Evolutionary conservation across 2,888 invertebrate species (phyloP).

Genomic region (Pollenia griseotomentosa): DNA sequence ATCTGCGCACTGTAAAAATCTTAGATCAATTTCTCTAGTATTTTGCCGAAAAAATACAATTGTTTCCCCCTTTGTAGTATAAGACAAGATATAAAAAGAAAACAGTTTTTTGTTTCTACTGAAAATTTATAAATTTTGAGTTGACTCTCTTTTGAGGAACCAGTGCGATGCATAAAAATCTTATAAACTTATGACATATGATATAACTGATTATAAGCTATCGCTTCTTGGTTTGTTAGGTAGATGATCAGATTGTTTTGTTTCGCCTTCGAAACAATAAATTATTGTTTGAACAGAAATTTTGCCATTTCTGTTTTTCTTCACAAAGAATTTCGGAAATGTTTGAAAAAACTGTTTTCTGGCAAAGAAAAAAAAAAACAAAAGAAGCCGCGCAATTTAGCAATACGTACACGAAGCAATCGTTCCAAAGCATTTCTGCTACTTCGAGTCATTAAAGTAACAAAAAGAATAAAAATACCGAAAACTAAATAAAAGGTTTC

Average conservation of each 20-base stretch:
- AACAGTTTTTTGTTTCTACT: too few relatives aligned
- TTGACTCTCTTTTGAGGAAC: too few relatives aligned
- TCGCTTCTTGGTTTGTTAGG: too few relatives aligned
- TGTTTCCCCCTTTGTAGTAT: too few relatives aligned
- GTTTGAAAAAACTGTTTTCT: constrained; percentile 22
- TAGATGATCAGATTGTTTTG: not conserved
- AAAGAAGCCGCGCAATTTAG: constrained; percentile 52
- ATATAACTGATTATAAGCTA: too few relatives aligned
- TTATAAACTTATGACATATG: too few relatives aligned
- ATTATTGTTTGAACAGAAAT: constrained; percentile 45
- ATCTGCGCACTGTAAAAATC: too few relatives aligned
- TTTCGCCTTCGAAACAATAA: constrained; percentile 7
- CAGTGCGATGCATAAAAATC: too few relatives aligned
- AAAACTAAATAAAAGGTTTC: constrained; percentile 51
- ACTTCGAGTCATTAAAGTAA: constrained; percentile 12
- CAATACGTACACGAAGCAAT: constrained; percentile 13
- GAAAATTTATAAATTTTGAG: too few relatives aligned
- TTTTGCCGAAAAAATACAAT: too few relatives aligned
- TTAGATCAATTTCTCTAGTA: too few relatives aligned
- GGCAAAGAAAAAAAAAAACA: constrained; percentile 17
- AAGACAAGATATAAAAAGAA: too few relatives aligned
- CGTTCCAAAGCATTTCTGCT: constrained; percentile 36
- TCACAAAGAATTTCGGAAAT: constrained; percentile 53
- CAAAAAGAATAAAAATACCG: constrained; percentile 3
- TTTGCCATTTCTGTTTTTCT: constrained; percentile 42